These are phyloP conservation scores for Archivesica marissinica DNA, from an alignment of 1,140 invertebrate species.

Conservation along the genomic window DNA sequence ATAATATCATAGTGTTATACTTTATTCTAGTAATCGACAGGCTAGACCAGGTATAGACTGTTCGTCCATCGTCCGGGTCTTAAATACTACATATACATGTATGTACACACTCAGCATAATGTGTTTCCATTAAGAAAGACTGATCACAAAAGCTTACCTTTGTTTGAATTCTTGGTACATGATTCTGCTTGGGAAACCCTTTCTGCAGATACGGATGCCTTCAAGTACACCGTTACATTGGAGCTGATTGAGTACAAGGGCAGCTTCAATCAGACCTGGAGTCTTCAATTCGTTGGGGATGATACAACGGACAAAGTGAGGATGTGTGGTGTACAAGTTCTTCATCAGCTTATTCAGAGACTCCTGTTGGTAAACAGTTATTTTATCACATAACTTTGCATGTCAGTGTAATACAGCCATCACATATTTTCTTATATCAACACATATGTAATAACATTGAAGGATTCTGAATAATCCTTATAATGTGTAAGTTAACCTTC, in stretches of 20 bases:
- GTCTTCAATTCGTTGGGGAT: slow-evolving; percentile 98
- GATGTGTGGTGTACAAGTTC: slow-evolving; percentile 96
- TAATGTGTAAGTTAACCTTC: not conserved
- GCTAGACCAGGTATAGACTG: not conserved
- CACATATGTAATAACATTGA: not conserved
- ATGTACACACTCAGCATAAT: not conserved
- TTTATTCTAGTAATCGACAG: not conserved
- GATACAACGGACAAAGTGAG: slow-evolving; percentile 99
- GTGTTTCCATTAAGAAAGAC: too few relatives aligned
- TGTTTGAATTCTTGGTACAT: slow-evolving; percentile 99
- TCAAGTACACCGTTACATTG: slow-evolving; percentile 99
- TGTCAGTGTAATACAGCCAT: not conserved
- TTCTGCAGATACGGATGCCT: slow-evolving; percentile 99
- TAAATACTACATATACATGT: not conserved
- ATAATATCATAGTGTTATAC: not conserved
- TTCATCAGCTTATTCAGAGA: slow-evolving; percentile 90
- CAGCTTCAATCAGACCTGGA: slow-evolving; percentile 94
- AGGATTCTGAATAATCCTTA: not conserved
- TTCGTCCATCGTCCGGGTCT: not conserved
- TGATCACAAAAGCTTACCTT: slow-evolving; percentile 81
- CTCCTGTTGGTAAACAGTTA: slow-evolving; percentile 56
- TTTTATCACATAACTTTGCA: slow-evolving; percentile 35
- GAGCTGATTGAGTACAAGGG: slow-evolving; percentile 98
- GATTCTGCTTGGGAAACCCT: slow-evolving; percentile 99
- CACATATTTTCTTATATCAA: not conserved